Base-by-base conservation (phyloP, 2,797 vertebrate species). In the Sebastes ruberrimus region DNA sequence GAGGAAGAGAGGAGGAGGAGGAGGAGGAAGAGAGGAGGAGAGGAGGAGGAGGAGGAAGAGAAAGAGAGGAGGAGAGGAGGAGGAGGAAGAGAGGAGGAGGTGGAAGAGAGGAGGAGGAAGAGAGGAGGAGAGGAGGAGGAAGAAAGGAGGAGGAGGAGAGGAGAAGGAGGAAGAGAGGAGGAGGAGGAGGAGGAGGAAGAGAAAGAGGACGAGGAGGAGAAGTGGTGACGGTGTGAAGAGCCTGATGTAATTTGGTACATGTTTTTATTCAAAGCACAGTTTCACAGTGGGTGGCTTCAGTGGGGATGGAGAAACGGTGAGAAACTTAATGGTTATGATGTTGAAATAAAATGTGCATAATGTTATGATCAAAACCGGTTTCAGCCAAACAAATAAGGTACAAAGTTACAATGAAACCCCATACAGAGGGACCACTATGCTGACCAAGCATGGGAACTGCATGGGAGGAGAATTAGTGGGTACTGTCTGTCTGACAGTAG, bases 131-230 rank as follows among this genome's bases (percentile, higher is more conserved):
- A 3, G 8, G 8, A 10, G 1, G 9, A 4, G 3, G 10, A 33
- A 9, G 8, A 9, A 0, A 27, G 1, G 10, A 9, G 2, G 9
- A 4, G 9, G 5, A 28, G 28, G 28, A 5, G 38, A 63, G 81
- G 49, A 64, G 3, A 25, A 33, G 23, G 30, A 53, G 77, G 55
- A 64, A 27, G 27, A 27, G 30, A 32, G 30, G 30, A 32, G 30
- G 30, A 32, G 30, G 30, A 32, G 7, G 30, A 30, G 30, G 3
- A 33, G 32, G 32, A 33, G 10, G 33, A 38, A 5, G 35, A 38
- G 33, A 33, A 38, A 23, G 42, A 63, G 81, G 55, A 67, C 25
- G 32, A 60, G 78, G 52, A 65, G 55, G 33, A 56, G 23, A 4
- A 64, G 23, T 14, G 33, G 5, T 38, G 13, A 14, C 2, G 13